Evolutionary conservation across 2,797 vertebrate species (phyloP), one percentile per base, ranked within the genome.

Genomic region (Taenioides sp.): DNA sequence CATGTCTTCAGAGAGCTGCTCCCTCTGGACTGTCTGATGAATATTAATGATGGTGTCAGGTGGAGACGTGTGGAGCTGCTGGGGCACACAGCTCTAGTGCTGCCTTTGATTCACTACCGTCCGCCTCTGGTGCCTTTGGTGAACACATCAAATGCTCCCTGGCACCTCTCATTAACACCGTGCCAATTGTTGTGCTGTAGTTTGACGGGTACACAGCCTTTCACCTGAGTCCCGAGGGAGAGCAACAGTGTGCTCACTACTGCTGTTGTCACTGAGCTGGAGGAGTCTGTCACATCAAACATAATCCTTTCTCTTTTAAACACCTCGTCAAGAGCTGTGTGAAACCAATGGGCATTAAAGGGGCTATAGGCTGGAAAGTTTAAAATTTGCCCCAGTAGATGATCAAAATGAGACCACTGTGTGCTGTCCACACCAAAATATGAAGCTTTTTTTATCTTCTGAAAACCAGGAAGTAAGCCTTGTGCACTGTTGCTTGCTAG

Each of bases 11-110:
- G 83, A 89, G 85, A 77, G 76, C 76, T 71, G 40, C 77, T 85
- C 84, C 86, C 87, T 61, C 66, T 65, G 86, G 89, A 88, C 75
- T 7, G 77, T 73, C 78, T 80, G 86, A 91, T 91, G 89, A 91
- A 92, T 91, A 92, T 93, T 91, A 88, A 92, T 89, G 83, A 69
- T 83, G 87, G 74, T 86, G 89, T 87, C 86, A 89, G 88, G 85
- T 81, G 70, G 75, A 91, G 88, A 89, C 84, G 79, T 74, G 75
- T 80, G 69, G 78, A 76, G 58, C 80, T 91, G 86, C 75, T 79
- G 85, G 84, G 83, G 79, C 84, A 87, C 80, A 77, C 84, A 76
- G 86, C 78, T 27, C 58, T 6, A 34, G 18, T 7, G 4, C n/a
- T 28, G 23, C 34, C 83, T 89, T 89, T 88, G 84, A 90, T 87